Evolutionary conservation across 2,113 vertebrate species (phyloP).

Genomic region (Abramis brama): DNA sequence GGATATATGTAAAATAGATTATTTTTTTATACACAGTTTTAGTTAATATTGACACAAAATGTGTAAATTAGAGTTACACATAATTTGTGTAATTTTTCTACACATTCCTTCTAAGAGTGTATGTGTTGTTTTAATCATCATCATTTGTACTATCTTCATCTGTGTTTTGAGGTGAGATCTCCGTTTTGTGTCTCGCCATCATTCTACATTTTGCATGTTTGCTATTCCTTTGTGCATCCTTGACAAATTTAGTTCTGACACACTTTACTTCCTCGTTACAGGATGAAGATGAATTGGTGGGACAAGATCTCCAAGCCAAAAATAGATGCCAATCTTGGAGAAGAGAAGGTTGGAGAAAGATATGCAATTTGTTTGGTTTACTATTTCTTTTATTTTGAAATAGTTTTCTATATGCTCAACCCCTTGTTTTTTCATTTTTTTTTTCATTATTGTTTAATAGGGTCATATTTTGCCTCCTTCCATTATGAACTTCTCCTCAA

Average conservation of each 20-base stretch:
- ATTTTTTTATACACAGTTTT: no score
- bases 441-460: background rate
- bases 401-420: no score
- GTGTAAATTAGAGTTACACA: no score
- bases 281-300: slow-evolving; percentile 63
- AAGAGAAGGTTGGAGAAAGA: slow-evolving; percentile 18
- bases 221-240: background rate
- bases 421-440: background rate
- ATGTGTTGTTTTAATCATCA: slow-evolving; percentile 57
- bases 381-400: no score
- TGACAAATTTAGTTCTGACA: background rate
- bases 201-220: background rate
- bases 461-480: background rate
- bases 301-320: slow-evolving; percentile 58
- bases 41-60: no score
- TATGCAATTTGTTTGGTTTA: background rate
- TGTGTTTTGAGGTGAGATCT: slow-evolving; percentile 66
- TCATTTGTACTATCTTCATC: slow-evolving; percentile 39
- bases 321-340: slow-evolving; percentile 43
- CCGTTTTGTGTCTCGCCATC: background rate
- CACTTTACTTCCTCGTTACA: slow-evolving; percentile 51
- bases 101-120: no score
- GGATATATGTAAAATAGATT: no score
- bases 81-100: no score
- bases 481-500: background rate